These are phyloP conservation scores for Hydrolagus affinis DNA, from an alignment of 2,113 vertebrate species.

Conservation along the genomic window DNA sequence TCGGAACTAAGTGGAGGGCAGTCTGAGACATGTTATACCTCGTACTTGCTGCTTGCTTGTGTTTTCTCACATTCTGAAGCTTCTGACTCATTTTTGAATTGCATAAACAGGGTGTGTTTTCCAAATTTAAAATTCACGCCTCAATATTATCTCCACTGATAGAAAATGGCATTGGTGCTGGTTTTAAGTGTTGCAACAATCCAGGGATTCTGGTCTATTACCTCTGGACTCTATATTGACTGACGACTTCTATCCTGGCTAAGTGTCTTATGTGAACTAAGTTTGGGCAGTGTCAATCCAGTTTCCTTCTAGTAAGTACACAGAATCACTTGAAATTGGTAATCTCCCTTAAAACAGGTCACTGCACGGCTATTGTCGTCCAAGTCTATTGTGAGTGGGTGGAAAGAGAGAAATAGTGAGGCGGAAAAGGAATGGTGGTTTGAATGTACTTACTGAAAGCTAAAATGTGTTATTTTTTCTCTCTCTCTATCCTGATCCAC, in stretches of 20 bases:
- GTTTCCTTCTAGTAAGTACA: too few relatives aligned
- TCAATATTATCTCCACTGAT: neutral
- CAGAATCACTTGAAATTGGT: too few relatives aligned
- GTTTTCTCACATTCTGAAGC: neutral
- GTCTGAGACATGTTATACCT: neutral
- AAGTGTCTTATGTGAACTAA: too few relatives aligned
- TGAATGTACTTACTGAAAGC: neutral
- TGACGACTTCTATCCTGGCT: too few relatives aligned
- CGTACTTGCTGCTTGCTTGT: neutral
- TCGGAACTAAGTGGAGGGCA: neutral
- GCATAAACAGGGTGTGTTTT: neutral
- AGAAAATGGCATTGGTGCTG: too few relatives aligned
- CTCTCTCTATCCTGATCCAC: neutral
- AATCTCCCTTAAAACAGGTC: too few relatives aligned
- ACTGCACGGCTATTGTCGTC: too few relatives aligned
- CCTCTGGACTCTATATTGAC: too few relatives aligned
- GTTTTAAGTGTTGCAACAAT: too few relatives aligned
- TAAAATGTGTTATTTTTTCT: neutral
- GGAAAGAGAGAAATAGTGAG: neutral
- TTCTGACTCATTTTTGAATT: neutral
- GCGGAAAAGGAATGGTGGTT: neutral
- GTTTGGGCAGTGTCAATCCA: too few relatives aligned
- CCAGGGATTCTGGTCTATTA: too few relatives aligned
- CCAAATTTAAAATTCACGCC: neutral
- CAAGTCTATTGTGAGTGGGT: too few relatives aligned